Evolutionary conservation across 1,140 invertebrate genomes (phyloP).

Genomic region (Gryon sp.): DNA sequence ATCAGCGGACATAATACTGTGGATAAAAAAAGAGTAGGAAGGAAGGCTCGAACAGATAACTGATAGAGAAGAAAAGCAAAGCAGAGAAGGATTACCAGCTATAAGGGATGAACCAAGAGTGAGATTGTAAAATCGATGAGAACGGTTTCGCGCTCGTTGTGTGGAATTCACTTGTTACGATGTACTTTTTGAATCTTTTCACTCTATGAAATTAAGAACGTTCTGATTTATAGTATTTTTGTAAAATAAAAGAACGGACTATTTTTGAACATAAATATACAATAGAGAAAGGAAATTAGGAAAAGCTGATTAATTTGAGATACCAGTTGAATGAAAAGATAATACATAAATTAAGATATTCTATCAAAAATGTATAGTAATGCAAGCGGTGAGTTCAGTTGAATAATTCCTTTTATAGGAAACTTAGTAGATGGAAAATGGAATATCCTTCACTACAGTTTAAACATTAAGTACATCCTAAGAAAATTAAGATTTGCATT

Average conservation of each 20-base stretch:
- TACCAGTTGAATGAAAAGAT: slow-evolving; percentile 29
- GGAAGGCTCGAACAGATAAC: slow-evolving; percentile 60
- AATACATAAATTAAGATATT: slow-evolving; percentile 47
- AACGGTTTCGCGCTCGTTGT: slow-evolving; percentile 58
- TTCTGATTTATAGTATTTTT: slow-evolving; percentile 43
- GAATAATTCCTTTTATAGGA: slow-evolving; percentile 31
- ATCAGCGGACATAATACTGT: slow-evolving; percentile 69
- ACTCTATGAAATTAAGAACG: slow-evolving; percentile 47
- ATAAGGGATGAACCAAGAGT: slow-evolving; percentile 60
- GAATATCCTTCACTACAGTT: slow-evolving; percentile 4
- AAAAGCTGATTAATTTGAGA: slow-evolving; percentile 45
- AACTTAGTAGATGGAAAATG: slow-evolving; percentile 4
- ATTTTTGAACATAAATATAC: slow-evolving; percentile 32
- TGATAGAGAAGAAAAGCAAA: slow-evolving; percentile 53
- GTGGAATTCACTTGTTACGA: slow-evolving; percentile 48
- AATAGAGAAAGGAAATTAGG: slow-evolving; percentile 28
- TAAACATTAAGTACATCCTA: slow-evolving; percentile 29
- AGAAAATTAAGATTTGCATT: too few species aligned
- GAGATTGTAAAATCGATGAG: slow-evolving; percentile 74
- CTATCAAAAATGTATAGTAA: slow-evolving; percentile 43
- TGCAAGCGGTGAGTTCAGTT: slow-evolving; percentile 2
- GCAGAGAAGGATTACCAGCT: slow-evolving; percentile 64
- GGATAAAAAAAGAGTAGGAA: slow-evolving; percentile 58
- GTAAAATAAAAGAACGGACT: slow-evolving; percentile 22
- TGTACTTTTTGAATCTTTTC: slow-evolving; percentile 55